A percentile compares a stretch with the other conserved stretches of the same genome.
phyloP scores from a whole-genome alignment of 1,140 invertebrate species.

The Zaprionus vittiger region DNA sequence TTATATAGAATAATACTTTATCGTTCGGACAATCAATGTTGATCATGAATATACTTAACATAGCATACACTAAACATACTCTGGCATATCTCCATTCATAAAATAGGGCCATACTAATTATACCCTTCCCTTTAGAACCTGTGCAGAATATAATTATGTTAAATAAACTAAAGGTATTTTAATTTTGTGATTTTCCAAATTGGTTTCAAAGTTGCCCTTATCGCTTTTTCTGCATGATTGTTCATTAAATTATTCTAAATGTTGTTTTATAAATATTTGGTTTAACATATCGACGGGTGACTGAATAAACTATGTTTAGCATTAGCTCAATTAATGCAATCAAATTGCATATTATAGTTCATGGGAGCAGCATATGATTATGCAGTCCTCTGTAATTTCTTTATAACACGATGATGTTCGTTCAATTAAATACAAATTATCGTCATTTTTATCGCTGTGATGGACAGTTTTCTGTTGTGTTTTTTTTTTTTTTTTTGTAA shows the following conservation, averaged over 20 bases:
- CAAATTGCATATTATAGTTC: constrained; percentile 43
- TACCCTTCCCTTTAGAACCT: too few species aligned
- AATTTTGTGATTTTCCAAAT: not conserved
- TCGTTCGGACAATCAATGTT: too few species aligned
- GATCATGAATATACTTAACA: too few species aligned
- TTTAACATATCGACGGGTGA: not conserved
- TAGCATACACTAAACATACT: too few species aligned
- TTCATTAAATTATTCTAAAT: not conserved
- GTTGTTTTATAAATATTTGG: not conserved
- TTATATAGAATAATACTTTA: too few species aligned
- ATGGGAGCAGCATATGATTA: constrained; percentile 16
- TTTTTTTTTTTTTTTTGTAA: constrained; percentile 34
- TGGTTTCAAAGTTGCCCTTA: not conserved
- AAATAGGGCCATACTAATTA: too few species aligned
- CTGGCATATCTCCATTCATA: too few species aligned
- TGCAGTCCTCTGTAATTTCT: constrained; percentile 45
- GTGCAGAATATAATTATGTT: not conserved
- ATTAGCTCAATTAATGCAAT: constrained; percentile 49
- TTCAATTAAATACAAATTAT: constrained; percentile 61
- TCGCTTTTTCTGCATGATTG: not conserved
- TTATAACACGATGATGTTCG: constrained; percentile 35
- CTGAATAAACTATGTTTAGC: constrained; percentile 22
- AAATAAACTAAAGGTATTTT: not conserved
- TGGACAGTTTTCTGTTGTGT: not conserved
- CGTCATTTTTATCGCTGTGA: constrained; percentile 56